phyloP scores from a whole-genome alignment of 2,888 invertebrate genomes.

The Cataglyphis altisquamis region DNA sequence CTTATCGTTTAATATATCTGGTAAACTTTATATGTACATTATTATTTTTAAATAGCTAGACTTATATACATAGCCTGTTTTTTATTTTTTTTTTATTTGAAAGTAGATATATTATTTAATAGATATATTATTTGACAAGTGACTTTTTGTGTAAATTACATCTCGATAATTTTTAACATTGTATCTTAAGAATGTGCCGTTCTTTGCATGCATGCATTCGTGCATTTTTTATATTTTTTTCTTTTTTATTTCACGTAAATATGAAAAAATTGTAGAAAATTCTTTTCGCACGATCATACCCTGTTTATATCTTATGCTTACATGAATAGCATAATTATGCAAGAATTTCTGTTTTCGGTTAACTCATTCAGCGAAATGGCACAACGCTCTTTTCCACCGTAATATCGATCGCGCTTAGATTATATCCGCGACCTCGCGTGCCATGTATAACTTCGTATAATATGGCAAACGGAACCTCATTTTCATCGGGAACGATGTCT shows the following conservation, averaged over 20 bases:
- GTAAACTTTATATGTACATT: background rate
- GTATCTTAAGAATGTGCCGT: background rate
- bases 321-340: background rate
- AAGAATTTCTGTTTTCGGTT: slow-evolving; percentile 20
- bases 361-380: slow-evolving; percentile 53
- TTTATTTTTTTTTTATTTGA: background rate
- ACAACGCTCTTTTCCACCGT: slow-evolving; percentile 66
- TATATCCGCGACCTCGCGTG: slow-evolving; percentile 72
- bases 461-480: slow-evolving; percentile 26
- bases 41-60: background rate
- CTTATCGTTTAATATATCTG: background rate
- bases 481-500: slow-evolving; percentile 36
- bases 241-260: background rate
- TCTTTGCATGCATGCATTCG: background rate
- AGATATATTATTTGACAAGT: slow-evolving; percentile 24
- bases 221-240: background rate
- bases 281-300: background rate
- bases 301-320: background rate
- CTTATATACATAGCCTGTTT: background rate
- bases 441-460: slow-evolving; percentile 52
- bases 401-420: slow-evolving; percentile 73
- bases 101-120: background rate
- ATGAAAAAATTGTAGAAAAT: background rate
- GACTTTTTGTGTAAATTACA: slow-evolving; percentile 1
- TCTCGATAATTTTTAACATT: background rate